Conservation (phyloP, 2,113 vertebrate species). For the Isichthys henryi region DNA sequence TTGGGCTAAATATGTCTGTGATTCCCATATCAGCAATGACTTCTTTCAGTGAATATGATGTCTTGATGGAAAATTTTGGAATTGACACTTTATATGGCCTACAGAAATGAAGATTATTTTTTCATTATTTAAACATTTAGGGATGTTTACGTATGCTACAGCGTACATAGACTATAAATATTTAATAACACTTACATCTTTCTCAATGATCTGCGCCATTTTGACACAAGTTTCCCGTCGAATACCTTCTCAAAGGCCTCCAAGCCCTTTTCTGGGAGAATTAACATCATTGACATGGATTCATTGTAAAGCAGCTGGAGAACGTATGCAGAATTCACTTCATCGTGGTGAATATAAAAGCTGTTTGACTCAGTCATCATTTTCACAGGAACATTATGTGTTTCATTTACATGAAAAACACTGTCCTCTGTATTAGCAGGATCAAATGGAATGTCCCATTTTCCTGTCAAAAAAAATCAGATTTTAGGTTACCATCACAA, state of each 20-base stretch:
- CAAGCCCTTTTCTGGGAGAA: constrained; percentile 48
- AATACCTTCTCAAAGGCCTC: constrained; percentile 43
- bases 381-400: constrained; percentile 51
- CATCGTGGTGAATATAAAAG: constrained; percentile 53
- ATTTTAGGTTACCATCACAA: not conserved
- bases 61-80: constrained; percentile 73
- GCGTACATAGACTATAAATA: not conserved
- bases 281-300: constrained; percentile 58
- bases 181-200: constrained; percentile 34
- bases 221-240: constrained; percentile 37
- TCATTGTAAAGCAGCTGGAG: constrained; percentile 61
- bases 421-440: constrained; percentile 28
- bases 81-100: constrained; percentile 54
- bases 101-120: not conserved
- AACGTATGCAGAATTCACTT: constrained; percentile 54
- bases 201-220: constrained; percentile 50
- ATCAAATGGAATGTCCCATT: constrained; percentile 56
- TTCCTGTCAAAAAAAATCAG: constrained; percentile 42
- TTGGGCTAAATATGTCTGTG: constrained; percentile 61
- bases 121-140: not conserved
- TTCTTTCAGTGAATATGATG: constrained; percentile 51
- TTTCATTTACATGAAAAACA: constrained; percentile 46
- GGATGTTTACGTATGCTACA: not conserved
- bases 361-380: constrained; percentile 49
- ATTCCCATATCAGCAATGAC: constrained; percentile 65